phyloP scores from a whole-genome alignment of 2,113 vertebrate species.

The Genyomyrus donnyi region DNA sequence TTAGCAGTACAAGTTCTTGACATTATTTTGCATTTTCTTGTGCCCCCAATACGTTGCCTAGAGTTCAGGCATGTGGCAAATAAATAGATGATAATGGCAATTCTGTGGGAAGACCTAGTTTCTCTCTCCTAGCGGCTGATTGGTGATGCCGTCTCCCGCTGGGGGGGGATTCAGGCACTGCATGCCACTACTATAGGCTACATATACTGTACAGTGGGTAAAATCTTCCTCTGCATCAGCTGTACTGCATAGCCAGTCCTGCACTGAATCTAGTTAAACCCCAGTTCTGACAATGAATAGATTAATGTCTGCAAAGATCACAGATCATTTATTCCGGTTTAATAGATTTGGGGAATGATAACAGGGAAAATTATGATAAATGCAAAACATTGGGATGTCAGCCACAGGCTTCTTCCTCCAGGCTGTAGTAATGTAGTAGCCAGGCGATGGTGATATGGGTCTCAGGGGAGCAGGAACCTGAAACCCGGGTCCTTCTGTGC shows the following conservation, averaged over 20 bases:
- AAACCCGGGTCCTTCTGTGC: background rate
- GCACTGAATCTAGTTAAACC: background rate
- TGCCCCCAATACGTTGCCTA: background rate
- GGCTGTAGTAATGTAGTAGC: background rate
- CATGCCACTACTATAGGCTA: background rate
- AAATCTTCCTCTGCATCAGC: background rate
- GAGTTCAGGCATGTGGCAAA: background rate
- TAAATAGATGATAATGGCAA: background rate
- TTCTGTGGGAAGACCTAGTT: background rate
- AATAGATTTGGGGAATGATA: slow-evolving; percentile 8
- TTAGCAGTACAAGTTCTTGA: background rate
- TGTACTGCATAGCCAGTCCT: background rate
- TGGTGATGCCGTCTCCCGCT: background rate
- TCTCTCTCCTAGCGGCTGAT: background rate
- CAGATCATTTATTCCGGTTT: slow-evolving; percentile 4
- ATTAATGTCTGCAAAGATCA: background rate
- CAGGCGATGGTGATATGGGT: background rate
- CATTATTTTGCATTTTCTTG: background rate
- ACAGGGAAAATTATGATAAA: background rate
- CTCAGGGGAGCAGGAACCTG: background rate
- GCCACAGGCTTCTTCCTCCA: background rate
- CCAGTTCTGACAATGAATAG: slow-evolving; percentile 6
- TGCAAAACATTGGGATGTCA: background rate
- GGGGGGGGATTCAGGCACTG: background rate
- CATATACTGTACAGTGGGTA: background rate